Evolutionary conservation across 2,888 invertebrate species (phyloP), one percentile per base, ranked within the genome.

Genomic region (Chloroclysta siterata): DNA sequence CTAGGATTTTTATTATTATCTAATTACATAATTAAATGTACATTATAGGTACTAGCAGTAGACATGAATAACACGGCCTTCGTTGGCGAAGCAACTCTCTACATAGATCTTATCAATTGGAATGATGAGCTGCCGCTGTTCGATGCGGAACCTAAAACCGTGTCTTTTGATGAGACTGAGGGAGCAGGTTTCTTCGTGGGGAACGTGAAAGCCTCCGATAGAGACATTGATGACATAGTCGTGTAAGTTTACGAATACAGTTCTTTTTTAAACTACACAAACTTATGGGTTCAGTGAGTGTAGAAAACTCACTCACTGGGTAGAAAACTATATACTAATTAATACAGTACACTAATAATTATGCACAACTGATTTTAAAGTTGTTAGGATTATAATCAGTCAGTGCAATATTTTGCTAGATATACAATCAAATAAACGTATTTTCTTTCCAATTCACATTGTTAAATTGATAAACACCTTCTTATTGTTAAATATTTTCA

Each of bases 91-190:
- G 86, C 90, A 10, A 77, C 78, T 3, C 81, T 95, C 0, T 83
- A 81, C 60, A 93, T 95, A 10, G 77, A 90, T 60, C 90, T 96
- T 48, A 84, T 87, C 36, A 96, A 97, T 84, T 94, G 94, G 90
- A 97, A 96, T 81, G 96, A 97, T 77, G 96, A 96, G 79, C 74
- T 87, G 68, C 97, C 97, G 0, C 93, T 92, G 68, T 96, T 96
- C 80, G 75, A 81, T 6, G 63, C 82, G 3, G 71, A 76, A 13
- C 78, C 82, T 5, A 82, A 86, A 41, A 86, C 75, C 0, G 89
- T 89, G 0, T 70, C 81, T 5, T 86, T 95, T 58, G 80, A 93
- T 13, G 96, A 96, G 86, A 95, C 94, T 15, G 93, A 93, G 33
- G 85, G 83, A 0, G 83, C 76, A 2, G 94, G 91, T 2, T 87